Conservation (phyloP, 2,797 vertebrate genomes). For the Fundulus diaphanus region DNA sequence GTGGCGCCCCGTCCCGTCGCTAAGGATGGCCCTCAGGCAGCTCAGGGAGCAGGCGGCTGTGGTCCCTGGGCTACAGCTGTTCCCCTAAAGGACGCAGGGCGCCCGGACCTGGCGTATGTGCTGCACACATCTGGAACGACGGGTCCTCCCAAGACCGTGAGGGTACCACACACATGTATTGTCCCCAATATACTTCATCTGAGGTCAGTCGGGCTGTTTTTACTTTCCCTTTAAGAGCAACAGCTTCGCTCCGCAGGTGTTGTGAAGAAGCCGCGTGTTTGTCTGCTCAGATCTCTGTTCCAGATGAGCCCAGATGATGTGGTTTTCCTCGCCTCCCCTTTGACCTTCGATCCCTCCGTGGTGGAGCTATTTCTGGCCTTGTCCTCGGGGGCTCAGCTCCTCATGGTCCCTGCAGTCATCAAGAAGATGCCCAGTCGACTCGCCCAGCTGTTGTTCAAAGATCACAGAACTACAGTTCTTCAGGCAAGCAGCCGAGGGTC, state of each 20-base stretch:
- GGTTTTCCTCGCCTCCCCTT: conserved; percentile 91
- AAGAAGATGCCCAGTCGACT: conserved; percentile 87
- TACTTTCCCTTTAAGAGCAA: too few species aligned
- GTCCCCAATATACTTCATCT: conserved; percentile 92
- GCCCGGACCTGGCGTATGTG: conserved; percentile 85
- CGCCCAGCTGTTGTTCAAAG: conserved; percentile 82
- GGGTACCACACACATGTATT: conserved; percentile 93
- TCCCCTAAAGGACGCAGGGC: conserved; percentile 34
- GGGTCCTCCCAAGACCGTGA: conserved; percentile 90
- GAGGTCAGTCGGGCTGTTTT: conserved; percentile 62
- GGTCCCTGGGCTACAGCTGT: neutral
- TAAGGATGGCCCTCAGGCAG: conserved; percentile 8
- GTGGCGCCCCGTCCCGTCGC: conserved; percentile 34
- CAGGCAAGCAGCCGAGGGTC: conserved; percentile 79
- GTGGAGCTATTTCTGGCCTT: conserved; percentile 94
- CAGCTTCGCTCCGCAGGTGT: neutral
- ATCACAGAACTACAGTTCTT: conserved; percentile 87
- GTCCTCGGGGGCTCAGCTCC: conserved; percentile 89
- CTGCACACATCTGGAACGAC: conserved; percentile 97
- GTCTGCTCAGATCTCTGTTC: conserved; percentile 84
- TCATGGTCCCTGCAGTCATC: conserved; percentile 85
- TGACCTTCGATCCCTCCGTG: conserved; percentile 97
- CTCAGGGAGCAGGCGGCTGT: neutral
- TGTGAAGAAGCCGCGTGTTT: neutral
- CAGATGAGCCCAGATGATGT: conserved; percentile 85